Percentiles rank a stretch among this genome's conserved stretches.
phyloP scores from a whole-genome alignment of 2,888 invertebrate genomes.

The Microplitis deprimator region DNA sequence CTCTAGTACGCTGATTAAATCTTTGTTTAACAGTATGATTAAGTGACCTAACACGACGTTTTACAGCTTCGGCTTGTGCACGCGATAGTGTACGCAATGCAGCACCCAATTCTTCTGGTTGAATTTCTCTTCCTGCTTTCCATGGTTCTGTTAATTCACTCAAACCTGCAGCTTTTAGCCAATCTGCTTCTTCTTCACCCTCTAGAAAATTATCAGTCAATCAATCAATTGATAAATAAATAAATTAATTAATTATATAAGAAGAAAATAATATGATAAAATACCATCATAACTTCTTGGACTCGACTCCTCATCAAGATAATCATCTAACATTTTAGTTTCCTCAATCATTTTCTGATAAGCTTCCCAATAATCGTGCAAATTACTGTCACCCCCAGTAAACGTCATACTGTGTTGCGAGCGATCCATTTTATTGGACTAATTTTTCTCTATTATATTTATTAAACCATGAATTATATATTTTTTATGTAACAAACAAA shows the following conservation, averaged over 20 bases:
- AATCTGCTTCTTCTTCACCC: conserved; percentile 84
- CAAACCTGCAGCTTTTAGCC: conserved; percentile 82
- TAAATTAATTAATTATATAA: conserved; percentile 8
- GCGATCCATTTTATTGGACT: conserved; percentile 61
- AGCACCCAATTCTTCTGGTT: conserved; percentile 74
- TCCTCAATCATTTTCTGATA: conserved; percentile 77
- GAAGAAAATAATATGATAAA: neutral
- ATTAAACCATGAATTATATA: neutral
- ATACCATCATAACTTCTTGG: conserved; percentile 66
- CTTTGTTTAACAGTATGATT: conserved; percentile 81
- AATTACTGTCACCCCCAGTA: conserved; percentile 70
- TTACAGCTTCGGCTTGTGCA: conserved; percentile 85
- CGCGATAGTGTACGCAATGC: conserved; percentile 76
- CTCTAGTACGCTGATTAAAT: conserved; percentile 70
- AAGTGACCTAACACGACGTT: conserved; percentile 81
- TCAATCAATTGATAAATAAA: conserved; percentile 7
- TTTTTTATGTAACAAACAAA: neutral
- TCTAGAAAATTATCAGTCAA: conserved; percentile 70
- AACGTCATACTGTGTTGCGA: conserved; percentile 59
- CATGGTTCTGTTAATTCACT: conserved; percentile 80
- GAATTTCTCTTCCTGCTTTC: conserved; percentile 78
- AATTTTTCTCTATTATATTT: conserved; percentile 6
- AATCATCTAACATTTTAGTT: conserved; percentile 74
- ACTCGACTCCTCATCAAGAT: conserved; percentile 76
- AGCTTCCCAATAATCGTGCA: conserved; percentile 80